Base-by-base conservation (phyloP, 2,113 vertebrate genomes). In the Pterocles gutturalis region DNA sequence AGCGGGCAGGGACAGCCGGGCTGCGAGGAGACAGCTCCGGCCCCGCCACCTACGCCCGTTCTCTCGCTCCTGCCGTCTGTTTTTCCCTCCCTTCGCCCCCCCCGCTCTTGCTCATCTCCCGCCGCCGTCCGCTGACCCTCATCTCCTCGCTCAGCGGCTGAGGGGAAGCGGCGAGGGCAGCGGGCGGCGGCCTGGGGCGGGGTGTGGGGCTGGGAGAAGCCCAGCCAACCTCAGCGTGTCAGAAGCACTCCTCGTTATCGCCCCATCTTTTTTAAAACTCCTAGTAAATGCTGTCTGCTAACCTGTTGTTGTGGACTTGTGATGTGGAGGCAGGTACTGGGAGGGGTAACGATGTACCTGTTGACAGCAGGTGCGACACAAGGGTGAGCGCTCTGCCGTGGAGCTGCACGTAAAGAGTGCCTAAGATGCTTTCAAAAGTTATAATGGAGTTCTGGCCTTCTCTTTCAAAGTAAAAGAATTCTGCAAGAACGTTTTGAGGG, bases 361-460 rank as follows among this genome's bases (percentile, higher is more conserved):
- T 22, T 34, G 45, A 8, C 58, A 20, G 5, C 58, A 34, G 73
- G 51, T 43, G 17, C 1, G 3, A 7, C 14, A 0, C 17, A 12
- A 14, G 60, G 10, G 17, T 19, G 69, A 33, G 48, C 6, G 1
- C 45, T 60, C 34, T 16, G 14, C 62, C 13, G 9, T 62, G 11
- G 4, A 5, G 45, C 7, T 6, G 17, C 48, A 5, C 19, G 0
- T 3, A 2, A 31, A 11, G 13, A 25, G 5, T 0, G 7, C 36
- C 46, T 31, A 34, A 49, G 48, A 7, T 1, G 2, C 25, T 11
- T 84, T 54, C 45, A 7, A 58, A 34, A 65, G 8, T 65, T 0
- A 5, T 2, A 20, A 21, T n/a, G 17, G 79, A 91, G 7, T n/a
- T 84, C 31, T n/a, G 16, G 13, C 11, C 36, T 49, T 34, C 60